A percentile compares a stretch with the other conserved stretches of the same genome.
phyloP scores from a whole-genome alignment of 1,140 invertebrate genomes.

The Orussus abietinus region DNA sequence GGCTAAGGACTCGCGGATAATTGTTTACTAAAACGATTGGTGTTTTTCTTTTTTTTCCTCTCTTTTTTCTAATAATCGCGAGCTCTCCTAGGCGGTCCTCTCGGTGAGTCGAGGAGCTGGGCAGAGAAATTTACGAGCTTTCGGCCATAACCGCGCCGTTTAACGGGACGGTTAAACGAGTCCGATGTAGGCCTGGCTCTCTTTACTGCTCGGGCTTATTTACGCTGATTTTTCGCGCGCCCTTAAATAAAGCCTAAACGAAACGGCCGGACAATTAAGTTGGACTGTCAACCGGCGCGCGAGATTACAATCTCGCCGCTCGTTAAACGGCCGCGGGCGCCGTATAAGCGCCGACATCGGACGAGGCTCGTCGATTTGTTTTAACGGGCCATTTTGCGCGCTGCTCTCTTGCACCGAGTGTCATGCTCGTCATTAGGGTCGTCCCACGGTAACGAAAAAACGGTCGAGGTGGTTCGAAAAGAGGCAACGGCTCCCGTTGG shows the following conservation, averaged over 20 bases:
- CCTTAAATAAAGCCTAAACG: constrained; percentile 14
- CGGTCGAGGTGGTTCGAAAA: too few relatives aligned
- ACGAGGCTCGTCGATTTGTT: constrained; percentile 17
- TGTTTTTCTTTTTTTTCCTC: too few relatives aligned
- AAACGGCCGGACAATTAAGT: constrained; percentile 16
- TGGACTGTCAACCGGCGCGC: constrained; percentile 11
- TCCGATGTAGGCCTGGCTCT: neutral
- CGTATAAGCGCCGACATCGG: constrained; percentile 1
- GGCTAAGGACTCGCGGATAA: too few relatives aligned
- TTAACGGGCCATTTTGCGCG: constrained; percentile 13
- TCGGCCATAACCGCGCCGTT: constrained; percentile 7
- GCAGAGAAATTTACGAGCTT: too few relatives aligned
- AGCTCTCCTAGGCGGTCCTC: too few relatives aligned
- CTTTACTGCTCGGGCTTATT: constrained; percentile 12
- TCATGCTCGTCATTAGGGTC: too few relatives aligned
- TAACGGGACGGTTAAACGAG: constrained; percentile 16
- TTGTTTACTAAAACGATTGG: too few relatives aligned
- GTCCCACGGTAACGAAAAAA: too few relatives aligned
- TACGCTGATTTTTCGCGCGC: constrained; percentile 12
- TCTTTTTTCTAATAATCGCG: too few relatives aligned
- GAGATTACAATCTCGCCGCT: neutral
- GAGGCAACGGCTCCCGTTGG: too few relatives aligned
- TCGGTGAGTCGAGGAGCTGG: too few relatives aligned
- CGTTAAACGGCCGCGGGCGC: constrained; percentile 5
- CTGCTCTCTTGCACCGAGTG: neutral